Conservation (phyloP, 2,113 vertebrate genomes). For the Protobothrops mucrosquamatus region DNA sequence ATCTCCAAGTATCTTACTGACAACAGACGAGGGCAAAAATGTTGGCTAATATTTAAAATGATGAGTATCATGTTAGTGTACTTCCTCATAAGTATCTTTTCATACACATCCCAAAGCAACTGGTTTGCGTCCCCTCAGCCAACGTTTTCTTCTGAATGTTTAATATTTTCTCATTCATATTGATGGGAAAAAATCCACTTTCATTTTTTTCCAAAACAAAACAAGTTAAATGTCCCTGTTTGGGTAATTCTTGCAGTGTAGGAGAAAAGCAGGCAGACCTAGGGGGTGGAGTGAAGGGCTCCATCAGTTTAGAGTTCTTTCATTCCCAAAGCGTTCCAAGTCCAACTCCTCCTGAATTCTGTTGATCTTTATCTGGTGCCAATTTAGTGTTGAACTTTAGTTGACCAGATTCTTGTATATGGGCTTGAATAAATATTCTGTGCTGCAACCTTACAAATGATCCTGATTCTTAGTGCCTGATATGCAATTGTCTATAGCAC, state of each 20-base stretch:
- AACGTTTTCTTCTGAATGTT: not conserved
- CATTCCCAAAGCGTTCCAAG: not conserved
- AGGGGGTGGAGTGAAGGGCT: not conserved
- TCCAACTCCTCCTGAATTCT: not conserved
- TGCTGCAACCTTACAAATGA: no score
- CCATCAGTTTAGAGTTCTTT: not conserved
- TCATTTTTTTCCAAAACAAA: not conserved
- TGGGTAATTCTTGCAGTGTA: not conserved
- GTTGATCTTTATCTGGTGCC: not conserved
- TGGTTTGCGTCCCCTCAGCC: not conserved
- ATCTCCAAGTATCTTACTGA: not conserved
- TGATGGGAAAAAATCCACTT: not conserved
- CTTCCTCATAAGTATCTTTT: not conserved
- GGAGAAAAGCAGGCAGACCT: not conserved
- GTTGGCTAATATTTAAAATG: not conserved
- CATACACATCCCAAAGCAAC: not conserved
- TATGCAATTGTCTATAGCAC: not conserved
- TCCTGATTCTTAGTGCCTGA: not conserved
- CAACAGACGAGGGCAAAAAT: not conserved
- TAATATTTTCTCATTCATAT: not conserved
- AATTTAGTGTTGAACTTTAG: not conserved
- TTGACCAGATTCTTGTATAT: not conserved
- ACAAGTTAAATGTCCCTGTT: not conserved
- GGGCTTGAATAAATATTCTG: no score
- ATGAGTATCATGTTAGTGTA: not conserved